Base-by-base conservation (phyloP, 2,888 invertebrate species). In the Napeogenes inachia region DNA sequence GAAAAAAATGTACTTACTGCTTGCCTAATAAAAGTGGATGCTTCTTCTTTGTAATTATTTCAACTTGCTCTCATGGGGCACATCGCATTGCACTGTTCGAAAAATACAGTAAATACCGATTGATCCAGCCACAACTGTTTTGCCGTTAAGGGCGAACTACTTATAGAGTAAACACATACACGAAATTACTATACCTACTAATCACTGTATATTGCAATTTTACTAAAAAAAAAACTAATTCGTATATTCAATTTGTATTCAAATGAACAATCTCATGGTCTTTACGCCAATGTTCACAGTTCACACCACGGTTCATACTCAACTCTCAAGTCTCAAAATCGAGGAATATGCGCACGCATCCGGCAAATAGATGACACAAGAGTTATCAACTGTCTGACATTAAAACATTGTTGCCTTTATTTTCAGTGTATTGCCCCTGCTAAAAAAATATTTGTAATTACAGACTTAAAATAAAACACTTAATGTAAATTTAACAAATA, bases 61-160 rank as follows among this genome's bases (percentile, higher is more conserved):
- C 74, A 73, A 65, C 70, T 76, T 75, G 76, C 73, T 79, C 78
- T 78, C 77, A 77, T 78, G 75, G 73, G 75, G 74, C 79, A 78
- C 82, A 77, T 74, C 71, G 72, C 76, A 76, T 76, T 75, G 71
- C 79, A 79, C 77, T 75, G 68, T 75, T 70, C 70, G 66, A 71
- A 77, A 73, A 75, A 77, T 76, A 76, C 70, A 76, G 69, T 75
- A 75, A 77, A 73, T 78, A 75, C 75, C 71, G 73, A 76, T 73
- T 71, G 71, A 75, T 74, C 75, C 77, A 76, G 75, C 71, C 76
- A 75, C 72, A 74, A 73, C 70, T 71, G 74, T 69, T 66, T 21
- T 65, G 61, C 59, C 66, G 70, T 71, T 70, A 70, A 70, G 66
- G 65, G 61, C 47, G 58, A 70, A 68, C 61, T 67, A 68, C 56